phyloP scores from a whole-genome alignment of 2,888 invertebrate genomes.

The Phytoseiulus persimilis region DNA sequence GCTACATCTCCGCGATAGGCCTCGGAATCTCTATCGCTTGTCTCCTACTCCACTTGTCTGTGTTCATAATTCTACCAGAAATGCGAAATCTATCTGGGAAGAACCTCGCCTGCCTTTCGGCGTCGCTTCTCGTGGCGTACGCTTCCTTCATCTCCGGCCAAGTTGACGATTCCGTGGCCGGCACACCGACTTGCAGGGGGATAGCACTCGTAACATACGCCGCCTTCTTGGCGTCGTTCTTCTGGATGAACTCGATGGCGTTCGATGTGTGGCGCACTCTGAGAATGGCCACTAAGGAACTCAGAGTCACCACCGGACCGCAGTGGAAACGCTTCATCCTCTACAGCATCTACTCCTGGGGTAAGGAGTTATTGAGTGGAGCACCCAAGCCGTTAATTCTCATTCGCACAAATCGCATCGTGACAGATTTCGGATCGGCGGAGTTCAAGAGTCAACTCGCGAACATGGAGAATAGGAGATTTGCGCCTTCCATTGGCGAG shows the following conservation, averaged over 20 bases:
- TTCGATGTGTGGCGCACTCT: constrained; percentile 54
- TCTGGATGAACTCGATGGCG: constrained; percentile 56
- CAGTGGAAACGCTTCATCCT: constrained; percentile 51
- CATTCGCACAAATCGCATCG: too few species aligned
- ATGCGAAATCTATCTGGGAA: constrained; percentile 55
- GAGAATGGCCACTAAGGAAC: constrained; percentile 52
- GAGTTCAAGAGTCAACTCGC: too few species aligned
- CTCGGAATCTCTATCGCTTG: constrained; percentile 53
- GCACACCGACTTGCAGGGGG: background rate
- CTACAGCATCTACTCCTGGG: constrained; percentile 53
- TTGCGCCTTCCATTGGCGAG: too few species aligned
- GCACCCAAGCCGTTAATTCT: too few species aligned
- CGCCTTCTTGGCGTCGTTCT: constrained; percentile 55
- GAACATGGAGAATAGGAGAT: too few species aligned
- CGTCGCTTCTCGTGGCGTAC: constrained; percentile 54
- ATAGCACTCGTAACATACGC: constrained; percentile 54
- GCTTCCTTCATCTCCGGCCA: constrained; percentile 52
- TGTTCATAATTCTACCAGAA: constrained; percentile 52
- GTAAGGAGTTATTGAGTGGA: constrained; percentile 45
- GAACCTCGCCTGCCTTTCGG: constrained; percentile 54
- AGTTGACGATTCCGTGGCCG: constrained; percentile 32
- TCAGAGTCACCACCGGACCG: constrained; percentile 51
- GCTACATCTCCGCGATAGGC: constrained; percentile 53
- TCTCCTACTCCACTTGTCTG: constrained; percentile 52
- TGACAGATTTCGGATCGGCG: too few species aligned